These are phyloP conservation scores for Acanthurus lineatus DNA, from an alignment of 2,797 vertebrate genomes.

Conservation along the genomic window DNA sequence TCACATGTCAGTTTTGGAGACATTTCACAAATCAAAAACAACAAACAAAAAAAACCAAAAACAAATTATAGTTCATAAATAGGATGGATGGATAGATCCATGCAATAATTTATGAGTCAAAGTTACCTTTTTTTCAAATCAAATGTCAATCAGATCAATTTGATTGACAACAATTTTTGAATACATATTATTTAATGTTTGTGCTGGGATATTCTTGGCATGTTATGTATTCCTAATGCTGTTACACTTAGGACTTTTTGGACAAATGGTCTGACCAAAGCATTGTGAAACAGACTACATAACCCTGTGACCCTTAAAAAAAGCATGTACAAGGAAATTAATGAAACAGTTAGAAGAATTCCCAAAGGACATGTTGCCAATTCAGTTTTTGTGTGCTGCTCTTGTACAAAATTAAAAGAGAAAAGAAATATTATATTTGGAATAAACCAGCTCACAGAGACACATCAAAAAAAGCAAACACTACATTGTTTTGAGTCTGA, in stretches of 20 bases:
- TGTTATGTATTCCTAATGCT: background rate
- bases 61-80: too few species aligned
- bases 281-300: background rate
- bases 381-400: slow-evolving; percentile 15
- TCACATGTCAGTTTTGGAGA: background rate
- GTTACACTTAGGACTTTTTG: background rate
- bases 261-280: background rate
- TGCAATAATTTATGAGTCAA: background rate
- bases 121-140: background rate
- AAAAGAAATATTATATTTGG: slow-evolving; percentile 4
- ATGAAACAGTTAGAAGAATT: too few species aligned
- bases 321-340: background rate
- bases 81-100: too few species aligned
- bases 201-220: background rate
- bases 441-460: slow-evolving; percentile 12
- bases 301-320: slow-evolving; percentile 4
- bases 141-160: background rate
- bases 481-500: background rate
- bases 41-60: too few species aligned
- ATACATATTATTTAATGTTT: background rate
- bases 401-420: background rate
- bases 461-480: background rate
- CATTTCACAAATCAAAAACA: background rate
- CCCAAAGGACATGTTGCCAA: background rate
- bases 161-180: background rate